Conservation (phyloP, 2,113 vertebrate species). For the Tinamus guttatus region DNA sequence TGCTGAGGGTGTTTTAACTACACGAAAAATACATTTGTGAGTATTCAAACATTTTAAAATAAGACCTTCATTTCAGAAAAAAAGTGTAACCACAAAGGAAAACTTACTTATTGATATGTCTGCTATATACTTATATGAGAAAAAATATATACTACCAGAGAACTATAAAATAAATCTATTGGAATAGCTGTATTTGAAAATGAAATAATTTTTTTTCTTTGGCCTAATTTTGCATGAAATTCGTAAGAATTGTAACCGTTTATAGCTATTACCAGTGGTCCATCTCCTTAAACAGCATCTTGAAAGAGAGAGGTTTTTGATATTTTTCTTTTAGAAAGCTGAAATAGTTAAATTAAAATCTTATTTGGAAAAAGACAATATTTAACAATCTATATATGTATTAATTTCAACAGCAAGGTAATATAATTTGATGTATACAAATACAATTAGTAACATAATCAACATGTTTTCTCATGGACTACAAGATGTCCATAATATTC, state of each 20-base stretch:
- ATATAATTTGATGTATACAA: background rate
- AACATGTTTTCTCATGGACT: background rate
- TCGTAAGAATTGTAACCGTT: background rate
- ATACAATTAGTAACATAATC: background rate
- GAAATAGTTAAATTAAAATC: background rate
- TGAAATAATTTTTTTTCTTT: background rate
- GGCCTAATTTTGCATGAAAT: background rate
- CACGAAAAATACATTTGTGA: background rate
- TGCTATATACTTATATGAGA: background rate
- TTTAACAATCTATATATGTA: background rate
- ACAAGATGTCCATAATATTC: background rate
- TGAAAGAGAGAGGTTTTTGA: background rate
- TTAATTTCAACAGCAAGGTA: background rate
- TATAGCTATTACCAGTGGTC: background rate
- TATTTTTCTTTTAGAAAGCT: background rate
- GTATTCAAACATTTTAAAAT: background rate
- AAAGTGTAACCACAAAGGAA: background rate
- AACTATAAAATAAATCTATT: background rate
- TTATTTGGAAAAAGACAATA: background rate
- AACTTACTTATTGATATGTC: fast-evolving
- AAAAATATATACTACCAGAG: fast-evolving
- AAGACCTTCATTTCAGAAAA: background rate
- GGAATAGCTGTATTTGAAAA: background rate
- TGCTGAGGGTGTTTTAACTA: background rate
- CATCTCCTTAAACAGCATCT: background rate